A percentile compares a stretch with the other conserved stretches of the same genome.
These are phyloP conservation scores for Platyura marginata DNA, from an alignment of 1,140 invertebrate species.

Conservation along the genomic window DNA sequence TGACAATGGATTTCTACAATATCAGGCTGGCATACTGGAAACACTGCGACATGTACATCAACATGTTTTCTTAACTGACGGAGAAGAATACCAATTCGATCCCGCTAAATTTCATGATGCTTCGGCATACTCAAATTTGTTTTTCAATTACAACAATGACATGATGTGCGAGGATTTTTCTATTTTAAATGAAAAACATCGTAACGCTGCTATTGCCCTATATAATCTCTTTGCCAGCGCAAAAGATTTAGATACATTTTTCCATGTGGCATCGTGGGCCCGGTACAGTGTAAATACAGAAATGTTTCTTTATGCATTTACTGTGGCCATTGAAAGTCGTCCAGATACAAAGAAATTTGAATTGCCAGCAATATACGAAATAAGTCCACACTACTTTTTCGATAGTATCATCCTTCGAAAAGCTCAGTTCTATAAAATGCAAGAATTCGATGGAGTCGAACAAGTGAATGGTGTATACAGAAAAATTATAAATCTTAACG, in stretches of 20 bases:
- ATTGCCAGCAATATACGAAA: constrained; percentile 34
- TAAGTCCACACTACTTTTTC: constrained; percentile 33
- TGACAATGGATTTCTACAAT: neutral
- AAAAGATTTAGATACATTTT: constrained; percentile 38
- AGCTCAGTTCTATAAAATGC: constrained; percentile 30
- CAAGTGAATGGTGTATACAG: constrained; percentile 14
- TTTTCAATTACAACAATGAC: constrained; percentile 14
- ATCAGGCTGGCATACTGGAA: neutral
- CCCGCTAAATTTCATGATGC: neutral
- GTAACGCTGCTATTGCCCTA: constrained; percentile 25
- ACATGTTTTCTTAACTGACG: neutral
- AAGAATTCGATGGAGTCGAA: constrained; percentile 18
- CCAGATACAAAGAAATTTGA: constrained; percentile 29
- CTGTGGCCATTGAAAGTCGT: constrained; percentile 29
- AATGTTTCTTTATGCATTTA: constrained; percentile 30
- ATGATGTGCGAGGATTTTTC: constrained; percentile 29
- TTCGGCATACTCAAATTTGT: neutral
- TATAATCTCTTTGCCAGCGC: constrained; percentile 31
- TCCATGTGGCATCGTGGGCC: constrained; percentile 30
- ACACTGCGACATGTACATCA: constrained; percentile 1
- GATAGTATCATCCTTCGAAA: constrained; percentile 29
- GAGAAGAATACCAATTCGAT: neutral
- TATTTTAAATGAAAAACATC: constrained; percentile 20
- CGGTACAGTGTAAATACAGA: constrained; percentile 30
- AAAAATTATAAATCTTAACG: constrained; percentile 28